Conservation (phyloP, 2,113 vertebrate species). For the Ammodytes dubius region DNA sequence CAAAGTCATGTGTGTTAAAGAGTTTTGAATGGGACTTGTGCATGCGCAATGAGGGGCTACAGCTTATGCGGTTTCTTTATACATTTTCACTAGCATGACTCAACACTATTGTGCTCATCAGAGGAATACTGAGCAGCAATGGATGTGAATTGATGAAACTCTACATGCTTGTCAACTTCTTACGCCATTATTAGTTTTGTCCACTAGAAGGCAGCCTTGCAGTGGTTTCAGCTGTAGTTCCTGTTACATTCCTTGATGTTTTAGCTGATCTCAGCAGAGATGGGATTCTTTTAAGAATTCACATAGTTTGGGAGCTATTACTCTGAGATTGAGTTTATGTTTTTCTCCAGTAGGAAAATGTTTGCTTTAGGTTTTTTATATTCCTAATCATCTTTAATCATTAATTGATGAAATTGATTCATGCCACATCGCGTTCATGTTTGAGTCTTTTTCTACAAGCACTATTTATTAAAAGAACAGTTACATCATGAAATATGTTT, state of each 20-base stretch:
- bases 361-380: constrained; percentile 12
- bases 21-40: not conserved
- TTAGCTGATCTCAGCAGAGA: not conserved
- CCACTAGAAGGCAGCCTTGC: constrained; percentile 68
- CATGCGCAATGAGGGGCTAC: constrained; percentile 11
- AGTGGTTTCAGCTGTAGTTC: not conserved
- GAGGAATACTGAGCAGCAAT: constrained; percentile 1
- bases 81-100: constrained; percentile 20
- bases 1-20: not conserved
- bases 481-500: not conserved
- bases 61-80: constrained; percentile 1
- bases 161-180: not conserved
- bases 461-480: constrained; percentile 60
- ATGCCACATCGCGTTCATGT: not conserved
- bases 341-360: not conserved
- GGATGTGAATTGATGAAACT: not conserved
- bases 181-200: not conserved
- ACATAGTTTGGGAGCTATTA: constrained; percentile 39
- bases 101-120: constrained; percentile 36
- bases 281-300: constrained; percentile 5
- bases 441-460: constrained; percentile 21
- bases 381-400: not conserved
- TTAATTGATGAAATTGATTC: not conserved
- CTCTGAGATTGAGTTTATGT: constrained; percentile 1
- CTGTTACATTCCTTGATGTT: constrained; percentile 27